Percentiles rank a stretch among this genome's conserved stretches.
phyloP scores from a whole-genome alignment of 2,113 vertebrate species.

The Phycodurus eques region DNA sequence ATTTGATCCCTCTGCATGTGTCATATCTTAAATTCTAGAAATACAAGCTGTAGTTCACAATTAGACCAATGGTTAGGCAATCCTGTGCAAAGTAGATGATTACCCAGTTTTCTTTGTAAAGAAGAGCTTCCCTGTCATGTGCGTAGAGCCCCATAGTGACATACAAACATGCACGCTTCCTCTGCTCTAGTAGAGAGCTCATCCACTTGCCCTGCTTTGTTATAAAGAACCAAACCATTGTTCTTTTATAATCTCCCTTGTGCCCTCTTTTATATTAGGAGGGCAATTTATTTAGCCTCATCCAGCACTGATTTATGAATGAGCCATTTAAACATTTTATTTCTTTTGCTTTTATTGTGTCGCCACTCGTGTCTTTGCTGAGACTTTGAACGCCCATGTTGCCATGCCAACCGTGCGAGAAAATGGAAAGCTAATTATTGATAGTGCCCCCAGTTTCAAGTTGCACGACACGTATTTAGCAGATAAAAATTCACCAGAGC shows the following conservation, averaged over 20 bases:
- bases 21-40: conserved; percentile 3
- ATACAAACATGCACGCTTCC: conserved; percentile 3
- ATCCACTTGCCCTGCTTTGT: conserved; percentile 11
- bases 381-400: conserved; percentile 41
- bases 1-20: conserved; percentile 17
- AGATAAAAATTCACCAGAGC: conserved; percentile 24
- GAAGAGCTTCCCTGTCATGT: not conserved
- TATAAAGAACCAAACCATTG: conserved; percentile 15
- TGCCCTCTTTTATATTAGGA: conserved; percentile 28
- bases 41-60: conserved; percentile 1
- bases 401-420: conserved; percentile 27
- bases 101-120: not conserved
- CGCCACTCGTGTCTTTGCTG: conserved; percentile 33
- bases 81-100: conserved; percentile 2
- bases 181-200: conserved; percentile 15
- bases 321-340: conserved; percentile 18
- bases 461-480: conserved; percentile 26
- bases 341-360: conserved; percentile 33
- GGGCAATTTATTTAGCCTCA: conserved; percentile 31
- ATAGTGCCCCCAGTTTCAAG: conserved; percentile 31
- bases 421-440: conserved; percentile 52
- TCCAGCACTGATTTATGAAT: conserved; percentile 37
- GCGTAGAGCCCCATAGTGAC: conserved; percentile 1
- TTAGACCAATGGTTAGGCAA: not conserved
- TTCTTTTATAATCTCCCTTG: conserved; percentile 21